These are phyloP conservation scores for Chydorus sphaericus DNA, from an alignment of 2,888 invertebrate genomes.

Conservation along the genomic window DNA sequence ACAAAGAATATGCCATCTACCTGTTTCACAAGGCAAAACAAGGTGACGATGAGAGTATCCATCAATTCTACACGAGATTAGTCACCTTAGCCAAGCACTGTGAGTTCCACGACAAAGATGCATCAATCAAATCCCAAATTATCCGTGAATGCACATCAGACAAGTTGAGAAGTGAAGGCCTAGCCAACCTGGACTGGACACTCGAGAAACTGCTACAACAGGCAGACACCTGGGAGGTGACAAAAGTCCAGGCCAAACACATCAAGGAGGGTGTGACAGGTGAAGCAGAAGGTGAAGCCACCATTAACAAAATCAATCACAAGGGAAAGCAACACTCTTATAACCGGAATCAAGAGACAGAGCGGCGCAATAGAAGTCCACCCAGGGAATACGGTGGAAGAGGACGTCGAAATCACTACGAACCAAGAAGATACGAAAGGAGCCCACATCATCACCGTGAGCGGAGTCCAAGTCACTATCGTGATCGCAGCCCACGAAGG, in stretches of 20 bases:
- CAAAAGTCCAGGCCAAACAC: background rate
- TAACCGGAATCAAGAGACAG: background rate
- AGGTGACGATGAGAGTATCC: background rate
- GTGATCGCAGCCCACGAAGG: background rate
- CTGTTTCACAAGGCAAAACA: background rate
- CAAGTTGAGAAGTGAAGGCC: background rate
- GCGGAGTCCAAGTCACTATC: background rate
- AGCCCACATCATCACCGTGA: no score
- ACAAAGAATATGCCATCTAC: background rate
- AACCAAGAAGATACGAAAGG: no score
- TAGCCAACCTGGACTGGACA: background rate
- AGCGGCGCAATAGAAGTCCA: background rate
- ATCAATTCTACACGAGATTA: background rate
- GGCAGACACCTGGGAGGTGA: background rate
- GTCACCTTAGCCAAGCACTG: background rate
- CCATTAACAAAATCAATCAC: no score
- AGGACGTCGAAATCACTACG: background rate
- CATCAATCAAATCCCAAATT: background rate
- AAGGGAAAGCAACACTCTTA: no score
- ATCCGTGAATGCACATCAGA: background rate
- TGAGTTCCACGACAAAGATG: background rate
- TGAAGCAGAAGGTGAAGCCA: background rate
- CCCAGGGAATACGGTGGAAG: background rate
- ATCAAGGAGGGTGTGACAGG: background rate
- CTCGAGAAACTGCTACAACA: background rate